Percentiles rank a stretch among this genome's conserved stretches.
phyloP scores from a whole-genome alignment of 2,888 invertebrate genomes.

The Sympetrum striolatum region DNA sequence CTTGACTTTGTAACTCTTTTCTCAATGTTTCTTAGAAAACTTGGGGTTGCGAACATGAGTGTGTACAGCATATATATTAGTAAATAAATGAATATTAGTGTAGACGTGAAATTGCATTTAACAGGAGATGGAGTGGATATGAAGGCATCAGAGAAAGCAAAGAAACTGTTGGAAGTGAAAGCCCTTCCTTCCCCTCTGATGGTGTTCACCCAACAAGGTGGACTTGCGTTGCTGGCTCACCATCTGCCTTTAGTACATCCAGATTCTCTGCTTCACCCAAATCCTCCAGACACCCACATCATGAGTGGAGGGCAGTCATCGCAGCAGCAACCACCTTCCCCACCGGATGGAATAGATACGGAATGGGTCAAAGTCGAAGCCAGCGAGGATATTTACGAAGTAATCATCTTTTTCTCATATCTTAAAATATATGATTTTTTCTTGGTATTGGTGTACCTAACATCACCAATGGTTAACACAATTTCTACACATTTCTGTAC shows the following conservation, averaged over 20 bases:
- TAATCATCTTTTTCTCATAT: slow-evolving; percentile 50
- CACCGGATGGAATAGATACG: slow-evolving; percentile 49
- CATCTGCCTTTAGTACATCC: slow-evolving; percentile 89
- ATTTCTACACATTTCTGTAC: too few species aligned
- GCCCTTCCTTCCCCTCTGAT: slow-evolving; percentile 69
- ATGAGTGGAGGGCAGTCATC: slow-evolving; percentile 43
- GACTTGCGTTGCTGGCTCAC: slow-evolving; percentile 85
- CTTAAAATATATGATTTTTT: too few species aligned
- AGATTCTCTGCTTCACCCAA: slow-evolving; percentile 70
- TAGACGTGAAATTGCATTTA: too few species aligned
- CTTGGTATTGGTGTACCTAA: too few species aligned
- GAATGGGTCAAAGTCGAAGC: slow-evolving; percentile 73
- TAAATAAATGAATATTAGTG: too few species aligned
- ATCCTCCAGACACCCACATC: slow-evolving; percentile 62
- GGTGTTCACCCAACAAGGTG: slow-evolving; percentile 87
- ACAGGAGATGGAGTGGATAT: not conserved
- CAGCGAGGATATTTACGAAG: slow-evolving; percentile 63
- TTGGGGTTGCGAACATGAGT: too few species aligned
- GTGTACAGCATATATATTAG: too few species aligned
- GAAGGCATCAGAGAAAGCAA: not conserved
- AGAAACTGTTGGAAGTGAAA: slow-evolving; percentile 43
- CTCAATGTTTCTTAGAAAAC: too few species aligned
- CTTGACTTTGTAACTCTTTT: too few species aligned
- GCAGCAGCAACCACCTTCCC: slow-evolving; percentile 41
- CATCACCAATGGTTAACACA: too few species aligned